These are phyloP conservation scores for Puffinus mauretanicus DNA, from an alignment of 2,113 vertebrate genomes.

Conservation along the genomic window DNA sequence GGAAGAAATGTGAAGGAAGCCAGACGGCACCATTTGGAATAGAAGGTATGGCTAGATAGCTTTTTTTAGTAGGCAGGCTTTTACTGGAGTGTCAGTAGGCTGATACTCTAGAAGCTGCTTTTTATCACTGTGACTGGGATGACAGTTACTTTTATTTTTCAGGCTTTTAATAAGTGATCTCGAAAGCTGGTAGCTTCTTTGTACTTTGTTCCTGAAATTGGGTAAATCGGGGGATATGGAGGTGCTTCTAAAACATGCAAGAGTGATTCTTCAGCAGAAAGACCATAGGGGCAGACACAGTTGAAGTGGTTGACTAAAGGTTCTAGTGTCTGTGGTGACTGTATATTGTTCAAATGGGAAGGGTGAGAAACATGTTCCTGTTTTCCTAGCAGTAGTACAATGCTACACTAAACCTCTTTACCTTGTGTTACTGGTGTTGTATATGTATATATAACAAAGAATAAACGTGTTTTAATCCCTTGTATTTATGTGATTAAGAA, in stretches of 20 bases:
- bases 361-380: neutral
- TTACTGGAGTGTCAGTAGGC: neutral
- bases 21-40: neutral
- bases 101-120: neutral
- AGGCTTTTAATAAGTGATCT: neutral
- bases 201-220: neutral
- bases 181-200: neutral
- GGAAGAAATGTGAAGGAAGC: neutral
- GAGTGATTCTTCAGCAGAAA: neutral
- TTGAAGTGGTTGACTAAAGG: neutral
- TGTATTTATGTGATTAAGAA: neutral
- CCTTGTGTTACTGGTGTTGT: neutral
- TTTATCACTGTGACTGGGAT: neutral
- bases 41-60: neutral
- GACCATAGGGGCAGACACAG: fast-evolving
- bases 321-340: neutral
- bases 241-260: neutral
- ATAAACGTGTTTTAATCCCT: neutral
- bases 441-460: neutral
- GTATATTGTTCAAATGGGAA: neutral
- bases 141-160: neutral
- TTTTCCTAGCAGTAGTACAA: neutral
- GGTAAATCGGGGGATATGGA: neutral
- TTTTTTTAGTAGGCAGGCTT: neutral
- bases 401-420: neutral